Conservation (phyloP, 2,797 vertebrate species). For the Oophaga sylvatica region DNA sequence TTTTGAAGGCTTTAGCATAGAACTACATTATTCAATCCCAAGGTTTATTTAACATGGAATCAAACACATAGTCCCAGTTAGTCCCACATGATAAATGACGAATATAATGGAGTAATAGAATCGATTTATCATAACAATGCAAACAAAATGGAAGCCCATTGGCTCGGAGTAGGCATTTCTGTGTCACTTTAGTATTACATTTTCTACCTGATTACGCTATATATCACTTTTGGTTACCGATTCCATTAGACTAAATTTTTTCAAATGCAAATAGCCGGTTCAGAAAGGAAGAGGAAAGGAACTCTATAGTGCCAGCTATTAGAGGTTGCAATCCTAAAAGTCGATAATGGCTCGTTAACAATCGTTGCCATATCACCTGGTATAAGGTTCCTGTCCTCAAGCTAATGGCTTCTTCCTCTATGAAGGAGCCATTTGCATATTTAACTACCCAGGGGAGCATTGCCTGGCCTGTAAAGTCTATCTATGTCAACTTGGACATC, state of each 20-base stretch:
- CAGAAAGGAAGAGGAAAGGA: no score
- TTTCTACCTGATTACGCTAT: neutral
- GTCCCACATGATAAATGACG: neutral
- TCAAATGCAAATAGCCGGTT: neutral
- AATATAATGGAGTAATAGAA: conserved; percentile 2
- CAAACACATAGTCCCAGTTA: neutral
- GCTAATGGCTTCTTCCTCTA: no score
- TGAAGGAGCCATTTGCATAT: no score
- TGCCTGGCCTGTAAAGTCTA: no score
- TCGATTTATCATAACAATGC: neutral
- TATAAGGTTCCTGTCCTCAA: no score
- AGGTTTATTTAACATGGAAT: conserved; percentile 15
- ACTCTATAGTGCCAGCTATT: no score
- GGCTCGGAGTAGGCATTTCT: neutral
- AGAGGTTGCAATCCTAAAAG: no score
- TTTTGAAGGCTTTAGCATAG: conserved; percentile 42
- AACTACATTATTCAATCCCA: conserved; percentile 20
- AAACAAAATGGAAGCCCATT: conserved; percentile 15
- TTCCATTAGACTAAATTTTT: neutral
- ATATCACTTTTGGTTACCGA: neutral
- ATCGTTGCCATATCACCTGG: no score
- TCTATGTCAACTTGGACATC: no score
- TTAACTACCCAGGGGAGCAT: no score
- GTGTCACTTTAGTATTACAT: neutral
- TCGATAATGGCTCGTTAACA: no score